Evolutionary conservation across 2,797 vertebrate genomes (phyloP).

Genomic region (Notolabrus celidotus): DNA sequence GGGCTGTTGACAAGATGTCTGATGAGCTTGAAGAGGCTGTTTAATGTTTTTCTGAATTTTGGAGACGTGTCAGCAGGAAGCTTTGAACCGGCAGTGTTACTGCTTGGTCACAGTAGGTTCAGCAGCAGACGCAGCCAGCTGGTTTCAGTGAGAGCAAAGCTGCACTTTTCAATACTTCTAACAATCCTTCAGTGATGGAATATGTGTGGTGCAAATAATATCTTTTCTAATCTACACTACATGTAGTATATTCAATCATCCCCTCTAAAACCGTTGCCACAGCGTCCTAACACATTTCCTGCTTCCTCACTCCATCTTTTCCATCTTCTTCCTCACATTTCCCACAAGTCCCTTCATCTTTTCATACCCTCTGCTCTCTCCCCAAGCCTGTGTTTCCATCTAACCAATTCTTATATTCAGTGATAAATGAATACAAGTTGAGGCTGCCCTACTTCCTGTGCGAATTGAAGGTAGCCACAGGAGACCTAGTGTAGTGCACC

Average conservation of each 20-base stretch:
- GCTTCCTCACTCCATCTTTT: slow-evolving; percentile 5
- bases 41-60: slow-evolving; percentile 24
- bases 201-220: neutral
- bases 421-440: slow-evolving; percentile 67
- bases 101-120: slow-evolving; percentile 19
- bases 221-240: neutral
- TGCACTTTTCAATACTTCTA: slow-evolving; percentile 11
- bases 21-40: slow-evolving; percentile 19
- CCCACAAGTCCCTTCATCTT: slow-evolving; percentile 12
- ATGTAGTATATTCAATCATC: neutral
- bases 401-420: slow-evolving; percentile 52
- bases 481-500: slow-evolving; percentile 66
- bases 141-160: slow-evolving; percentile 24
- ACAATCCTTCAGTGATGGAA: slow-evolving; percentile 46
- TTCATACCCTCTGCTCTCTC: slow-evolving; percentile 21
- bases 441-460: slow-evolving; percentile 78
- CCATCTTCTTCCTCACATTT: slow-evolving; percentile 7
- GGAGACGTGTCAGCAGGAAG: slow-evolving; percentile 31
- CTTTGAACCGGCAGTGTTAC: slow-evolving; percentile 19
- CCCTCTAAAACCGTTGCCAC: slow-evolving; percentile 4
- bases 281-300: slow-evolving; percentile 6
- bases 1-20: slow-evolving; percentile 46
- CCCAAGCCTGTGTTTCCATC: slow-evolving; percentile 34
- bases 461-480: slow-evolving; percentile 70
- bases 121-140: slow-evolving; percentile 9